Conservation (phyloP, 2,888 invertebrate genomes). For the Norana najaformis region DNA sequence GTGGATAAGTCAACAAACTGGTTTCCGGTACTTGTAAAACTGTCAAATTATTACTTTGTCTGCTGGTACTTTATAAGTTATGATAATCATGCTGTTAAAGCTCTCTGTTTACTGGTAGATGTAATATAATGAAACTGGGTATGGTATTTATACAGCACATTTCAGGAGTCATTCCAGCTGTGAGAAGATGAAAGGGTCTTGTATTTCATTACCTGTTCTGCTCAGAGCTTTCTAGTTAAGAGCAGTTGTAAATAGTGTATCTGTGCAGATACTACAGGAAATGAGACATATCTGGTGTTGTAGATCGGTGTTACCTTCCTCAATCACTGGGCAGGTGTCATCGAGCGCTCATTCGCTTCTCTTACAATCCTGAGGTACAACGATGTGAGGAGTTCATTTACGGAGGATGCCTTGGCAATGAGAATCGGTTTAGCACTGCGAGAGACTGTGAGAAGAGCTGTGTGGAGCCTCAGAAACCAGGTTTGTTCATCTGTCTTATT, state of each 20-base stretch:
- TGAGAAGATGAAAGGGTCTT: neutral
- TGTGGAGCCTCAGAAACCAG: conserved; percentile 40
- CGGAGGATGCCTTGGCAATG: conserved; percentile 88
- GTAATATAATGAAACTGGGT: no score
- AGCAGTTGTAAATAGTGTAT: neutral
- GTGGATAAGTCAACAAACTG: no score
- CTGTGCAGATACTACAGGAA: neutral
- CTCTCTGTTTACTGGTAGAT: no score
- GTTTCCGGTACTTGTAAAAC: no score
- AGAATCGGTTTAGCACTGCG: conserved; percentile 53
- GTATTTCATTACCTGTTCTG: no score
- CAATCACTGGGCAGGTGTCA: conserved; percentile 49
- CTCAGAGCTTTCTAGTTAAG: no score
- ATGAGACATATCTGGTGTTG: neutral
- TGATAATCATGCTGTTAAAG: no score
- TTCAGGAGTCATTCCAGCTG: neutral
- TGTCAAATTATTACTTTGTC: no score
- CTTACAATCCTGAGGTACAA: conserved; percentile 76
- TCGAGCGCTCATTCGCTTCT: conserved; percentile 68
- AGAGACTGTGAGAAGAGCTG: conserved; percentile 46
- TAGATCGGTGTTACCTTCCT: conserved; percentile 45
- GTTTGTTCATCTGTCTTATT: conserved; percentile 30
- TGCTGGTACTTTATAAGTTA: no score
- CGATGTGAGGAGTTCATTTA: conserved; percentile 76
- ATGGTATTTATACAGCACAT: no score